Evolutionary conservation across 2,888 invertebrate species (phyloP).

Genomic region (Leucoma salicis): DNA sequence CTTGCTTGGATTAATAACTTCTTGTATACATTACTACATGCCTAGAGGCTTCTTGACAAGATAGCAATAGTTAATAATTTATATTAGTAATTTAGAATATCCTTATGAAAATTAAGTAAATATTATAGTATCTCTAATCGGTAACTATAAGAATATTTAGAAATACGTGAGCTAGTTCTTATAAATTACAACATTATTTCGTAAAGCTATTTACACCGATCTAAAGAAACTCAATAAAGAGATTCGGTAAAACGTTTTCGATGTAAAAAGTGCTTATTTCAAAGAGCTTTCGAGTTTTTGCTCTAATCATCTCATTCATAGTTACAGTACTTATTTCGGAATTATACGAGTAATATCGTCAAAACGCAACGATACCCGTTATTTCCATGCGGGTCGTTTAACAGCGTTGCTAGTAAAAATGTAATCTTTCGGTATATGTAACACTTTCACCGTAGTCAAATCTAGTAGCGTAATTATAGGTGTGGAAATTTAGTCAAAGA

Average conservation of each 20-base stretch:
- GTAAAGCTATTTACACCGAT: neutral
- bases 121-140: neutral
- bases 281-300: slow-evolving; percentile 5
- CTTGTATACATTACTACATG: neutral
- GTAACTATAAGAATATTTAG: neutral
- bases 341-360: slow-evolving; percentile 21
- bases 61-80: too few species aligned
- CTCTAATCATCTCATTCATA: neutral
- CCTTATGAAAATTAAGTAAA: neutral
- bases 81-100: neutral
- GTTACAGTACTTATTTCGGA: too few species aligned
- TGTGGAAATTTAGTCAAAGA: slow-evolving; percentile 31
- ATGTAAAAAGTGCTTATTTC: neutral
- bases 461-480: slow-evolving; percentile 41
- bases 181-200: neutral
- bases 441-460: slow-evolving; percentile 41
- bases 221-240: slow-evolving; percentile 3
- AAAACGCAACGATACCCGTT: slow-evolving; percentile 37
- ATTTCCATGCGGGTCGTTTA: slow-evolving; percentile 44
- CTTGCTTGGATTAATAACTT: neutral
- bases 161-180: neutral
- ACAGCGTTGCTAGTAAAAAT: slow-evolving; percentile 43
- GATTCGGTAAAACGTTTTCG: slow-evolving; percentile 4
- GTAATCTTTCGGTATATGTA: slow-evolving; percentile 33
- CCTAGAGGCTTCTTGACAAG: neutral